Evolutionary conservation across 2,797 vertebrate species (phyloP), one percentile per base, ranked within the genome.

Genomic region (Cottoperca gobio): DNA sequence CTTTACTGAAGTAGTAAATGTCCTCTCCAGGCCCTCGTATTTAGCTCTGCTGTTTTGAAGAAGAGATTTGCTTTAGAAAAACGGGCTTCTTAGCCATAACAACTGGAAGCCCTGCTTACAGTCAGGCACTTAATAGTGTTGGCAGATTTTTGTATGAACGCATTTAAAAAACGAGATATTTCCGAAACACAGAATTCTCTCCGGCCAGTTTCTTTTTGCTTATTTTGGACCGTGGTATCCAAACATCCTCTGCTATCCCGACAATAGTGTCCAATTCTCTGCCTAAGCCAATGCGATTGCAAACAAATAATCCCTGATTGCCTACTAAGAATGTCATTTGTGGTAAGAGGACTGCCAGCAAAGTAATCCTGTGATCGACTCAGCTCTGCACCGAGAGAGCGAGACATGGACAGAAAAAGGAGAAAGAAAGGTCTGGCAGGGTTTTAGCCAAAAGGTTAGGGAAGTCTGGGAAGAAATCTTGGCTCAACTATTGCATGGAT

Each of bases 301-400:
- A 84, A 70, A 72, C 55, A 82, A 82, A 78, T 66, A 62, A 83
- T 81, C 55, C 48, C 45, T 17, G 53, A 83, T 84, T 23, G 49
- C 63, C 48, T 48, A 49, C 67, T 62, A 52, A 70, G 61, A 59
- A 75, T 39, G 37, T 26, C 39, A 72, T 75, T 66, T 70, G 67
- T 57, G 61, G 35, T 49, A 6, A 55, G 33, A 28, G 45, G 11
- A 60, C 65, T 17, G 43, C n/a, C 16, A 5, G 52, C 35, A 21
- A 39, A 76, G 59, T 28, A 39, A 60, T 64, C 50, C 37, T 31
- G 49, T 49, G 37, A 68, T 71, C 23, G 53, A 16, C 31, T 57
- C n/a, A 11, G 9, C 37, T 58, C 24, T 60, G 21, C 24, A 31
- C 21, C 2, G 16, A 66, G 17, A 49, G 37, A 55, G 17, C 28